Base-by-base conservation (phyloP, 2,113 vertebrate genomes). In the Saccopteryx leptura region DNA sequence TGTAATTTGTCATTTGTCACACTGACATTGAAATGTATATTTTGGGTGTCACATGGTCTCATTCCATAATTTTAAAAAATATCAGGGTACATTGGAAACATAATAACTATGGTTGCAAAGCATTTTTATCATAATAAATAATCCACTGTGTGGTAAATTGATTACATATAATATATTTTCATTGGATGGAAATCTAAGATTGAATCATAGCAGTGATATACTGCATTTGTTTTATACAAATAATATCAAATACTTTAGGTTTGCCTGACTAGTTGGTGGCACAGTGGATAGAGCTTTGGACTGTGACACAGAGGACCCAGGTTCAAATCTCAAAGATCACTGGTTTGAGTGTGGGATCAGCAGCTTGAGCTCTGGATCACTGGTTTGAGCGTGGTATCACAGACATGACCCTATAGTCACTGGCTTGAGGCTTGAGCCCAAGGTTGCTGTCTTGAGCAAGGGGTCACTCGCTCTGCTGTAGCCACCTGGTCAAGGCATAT, bases 121-220 rank as follows among this genome's bases (percentile, higher is more conserved):
- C 13, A 66, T 75, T 86, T 95, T 92, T 80, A 75, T 93, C 9
- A 28, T n/a, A 93, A 82, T 79, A 96, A 90, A 93, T 90, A 94
- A 65, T 5, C n/a, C 65, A 75, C 39, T 39, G 2, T 3, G 39
- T 13, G 71, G 69, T 89, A 90, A 95, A 94, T 90, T 78, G 69
- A 89, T 65, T 88, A 71, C 9, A n/a, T 93, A 50, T 75, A 74
- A 89, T 93, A 6, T 48, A 90, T 97, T 95, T 85, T 39, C 13
- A 71, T 18, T 2, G 21, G 31, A 56, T 66, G 61, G 90, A 96
- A 83, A 90, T 83, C 46, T 86, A 17, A 90, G 21, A 78, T 93
- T 85, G 76, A 86, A 86, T 96, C 56, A 74, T 75, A 75, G n/a
- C 50, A 5, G 46, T 61, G 24, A 94, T 95, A 63, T 8, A 39